Evolutionary conservation across 2,888 invertebrate species (phyloP), one percentile per base, ranked within the genome.

Genomic region (Biston betularia): DNA sequence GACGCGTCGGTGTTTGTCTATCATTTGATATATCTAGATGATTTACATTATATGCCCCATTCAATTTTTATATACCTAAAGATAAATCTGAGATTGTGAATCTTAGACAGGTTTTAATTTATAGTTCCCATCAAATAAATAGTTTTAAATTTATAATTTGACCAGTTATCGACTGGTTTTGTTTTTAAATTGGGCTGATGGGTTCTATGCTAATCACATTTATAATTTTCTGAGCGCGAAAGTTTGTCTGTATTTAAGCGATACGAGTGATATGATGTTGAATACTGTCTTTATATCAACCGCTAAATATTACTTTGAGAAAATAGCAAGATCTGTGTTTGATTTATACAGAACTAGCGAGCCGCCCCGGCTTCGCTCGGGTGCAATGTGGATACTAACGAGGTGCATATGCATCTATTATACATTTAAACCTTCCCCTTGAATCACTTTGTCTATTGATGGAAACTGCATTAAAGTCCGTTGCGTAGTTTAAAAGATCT

Each of bases 51-150:
- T 8, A 9, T 12, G 40, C 33, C 42, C 49, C 58, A 58, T 42
- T 42, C 33, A n/a, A 35, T 35, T 57, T 49, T 49, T 33, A 45
- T 42, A 11, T n/a, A n/a, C n/a, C n/a, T n/a, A 0, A n/a, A 42
- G 15, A 54, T 46, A 46, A 12, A 49, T 58, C 33, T 38, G 14
- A 53, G 50, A 40, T 46, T 34, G 64, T 42, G 53, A 48, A 54
- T 52, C 52, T 58, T 44, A n/a, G 56, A 65, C 61, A 57, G 56
- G 56, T 61, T 61, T 33, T n/a, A 66, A 66, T 66, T 62, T 66
- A 66, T 66, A 42, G 62, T 44, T 8, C 53, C 62, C 57, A 57
- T 66, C 62, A 57, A 49, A 52, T 24, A 7, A 40, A 58, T 58
- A 49, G 3, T 58, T 24, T 40, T 58, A 49, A 42, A 38, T 8